Base-by-base conservation (phyloP, 2,888 invertebrate species). In the Halictus quadricinctus region DNA sequence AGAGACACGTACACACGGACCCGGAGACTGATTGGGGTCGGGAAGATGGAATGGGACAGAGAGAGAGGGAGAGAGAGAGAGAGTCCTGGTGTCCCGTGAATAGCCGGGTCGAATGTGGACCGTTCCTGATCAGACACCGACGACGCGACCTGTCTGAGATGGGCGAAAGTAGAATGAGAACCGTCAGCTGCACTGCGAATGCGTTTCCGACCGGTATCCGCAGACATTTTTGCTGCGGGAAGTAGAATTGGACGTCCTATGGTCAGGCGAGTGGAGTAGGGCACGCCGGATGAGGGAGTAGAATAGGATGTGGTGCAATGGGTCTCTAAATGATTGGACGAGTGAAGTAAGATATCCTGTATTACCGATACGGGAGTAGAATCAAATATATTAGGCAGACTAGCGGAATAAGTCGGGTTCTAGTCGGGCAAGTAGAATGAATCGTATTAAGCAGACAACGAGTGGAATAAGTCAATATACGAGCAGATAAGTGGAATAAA, bases 1-100 rank as follows among this genome's bases (percentile, higher is more conserved):
- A 36, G 66, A 69, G 66, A 69, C 64, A 64, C 25, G 64, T 64
- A 64, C 7, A 25, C 29, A 8, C 15, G 29, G 29, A 58, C n/a
- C n/a, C n/a, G n/a, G n/a, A 58, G 7, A 64, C 64, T 64, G 64
- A 64, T 64, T 64, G 64, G 64, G 64, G 29, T 64, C 64, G 64
- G 29, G 29, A 18, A 29, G 29, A 29, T 64, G 64, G 64, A 29
- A 64, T 29, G 25, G 58, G 46, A 46, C 12, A 46, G 46, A 46
- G 46, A 46, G 46, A 46, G 0, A 46, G 46, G 12, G 46, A 46
- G 46, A 48, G 15, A 48, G 48, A 48, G 15, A 48, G 48, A 15
- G 48, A 48, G 46, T 8, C 43, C 12, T 4, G 58, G n/a, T 58
- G n/a, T 54, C 58, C 58, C n/a, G 58, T 58, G 58, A 58, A 58